These are phyloP conservation scores for Capreolus pygargus DNA, from an alignment of 2,113 vertebrate species.

Conservation along the genomic window DNA sequence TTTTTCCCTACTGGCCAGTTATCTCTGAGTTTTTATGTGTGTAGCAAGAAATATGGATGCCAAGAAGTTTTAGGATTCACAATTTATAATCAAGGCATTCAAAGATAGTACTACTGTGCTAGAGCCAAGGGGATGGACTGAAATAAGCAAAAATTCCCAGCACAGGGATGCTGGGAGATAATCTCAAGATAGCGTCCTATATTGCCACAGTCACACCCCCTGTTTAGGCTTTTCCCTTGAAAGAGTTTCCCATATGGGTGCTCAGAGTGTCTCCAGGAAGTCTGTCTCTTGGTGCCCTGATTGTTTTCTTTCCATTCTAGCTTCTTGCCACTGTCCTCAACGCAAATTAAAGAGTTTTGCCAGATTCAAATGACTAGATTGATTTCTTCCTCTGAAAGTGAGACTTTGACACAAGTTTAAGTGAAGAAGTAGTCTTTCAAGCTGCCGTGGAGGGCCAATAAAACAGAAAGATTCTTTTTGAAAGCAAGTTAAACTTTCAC, in stretches of 20 bases:
- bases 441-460: not conserved
- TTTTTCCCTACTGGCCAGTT: not conserved
- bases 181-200: not conserved
- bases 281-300: not conserved
- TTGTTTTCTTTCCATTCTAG: not conserved
- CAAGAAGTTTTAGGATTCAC: not conserved
- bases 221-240: not conserved
- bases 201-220: not conserved
- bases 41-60: not conserved
- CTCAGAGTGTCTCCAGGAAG: not conserved
- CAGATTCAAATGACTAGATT: not conserved
- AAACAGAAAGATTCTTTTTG: conserved; percentile 14
- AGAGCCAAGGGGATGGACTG: not conserved
- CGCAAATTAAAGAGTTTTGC: not conserved
- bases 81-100: not conserved
- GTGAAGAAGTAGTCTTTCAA: not conserved
- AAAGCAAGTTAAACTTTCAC: conserved; percentile 49
- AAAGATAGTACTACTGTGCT: not conserved
- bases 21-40: not conserved
- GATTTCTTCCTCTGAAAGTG: not conserved
- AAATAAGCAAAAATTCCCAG: not conserved
- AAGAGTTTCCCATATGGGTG: not conserved
- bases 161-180: not conserved
- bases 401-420: not conserved
- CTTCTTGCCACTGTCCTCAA: not conserved